These are phyloP conservation scores for Drosophila stalkeri DNA, from an alignment of 2,888 invertebrate genomes.

Conservation along the genomic window DNA sequence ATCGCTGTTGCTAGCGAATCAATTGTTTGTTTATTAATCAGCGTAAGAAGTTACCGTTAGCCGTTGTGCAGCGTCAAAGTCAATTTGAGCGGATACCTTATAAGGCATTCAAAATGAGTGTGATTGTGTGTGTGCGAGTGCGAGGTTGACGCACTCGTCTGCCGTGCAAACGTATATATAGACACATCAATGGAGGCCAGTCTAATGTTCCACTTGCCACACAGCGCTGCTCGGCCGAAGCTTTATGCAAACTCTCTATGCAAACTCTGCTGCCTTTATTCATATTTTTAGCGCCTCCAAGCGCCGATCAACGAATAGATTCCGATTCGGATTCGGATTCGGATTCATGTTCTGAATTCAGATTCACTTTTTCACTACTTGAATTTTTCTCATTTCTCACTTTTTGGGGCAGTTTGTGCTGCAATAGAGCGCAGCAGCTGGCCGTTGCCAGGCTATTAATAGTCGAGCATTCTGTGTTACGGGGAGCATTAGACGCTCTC, in stretches of 20 bases:
- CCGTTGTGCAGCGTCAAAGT: constrained; percentile 53
- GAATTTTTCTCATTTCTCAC: constrained; percentile 6
- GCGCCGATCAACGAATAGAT: constrained; percentile 7
- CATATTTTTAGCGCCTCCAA: constrained; percentile 36
- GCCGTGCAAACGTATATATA: constrained; percentile 12
- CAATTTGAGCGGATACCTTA: constrained; percentile 48
- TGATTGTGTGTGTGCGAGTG: constrained; percentile 18
- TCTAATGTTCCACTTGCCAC: constrained; percentile 41
- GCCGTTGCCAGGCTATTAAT: constrained; percentile 59
- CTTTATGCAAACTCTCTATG: constrained; percentile 33
- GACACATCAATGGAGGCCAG: constrained; percentile 37
- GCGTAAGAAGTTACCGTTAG: constrained; percentile 51
- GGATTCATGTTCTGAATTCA: background rate
- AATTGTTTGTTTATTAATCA: constrained; percentile 71
- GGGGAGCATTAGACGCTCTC: constrained; percentile 65
- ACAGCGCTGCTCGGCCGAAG: background rate
- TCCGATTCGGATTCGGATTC: background rate
- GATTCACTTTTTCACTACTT: constrained; percentile 2
- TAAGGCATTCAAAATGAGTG: constrained; percentile 30
- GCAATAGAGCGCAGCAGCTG: constrained; percentile 29
- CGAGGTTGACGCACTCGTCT: constrained; percentile 73
- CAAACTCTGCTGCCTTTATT: constrained; percentile 24
- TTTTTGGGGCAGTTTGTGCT: constrained; percentile 17
- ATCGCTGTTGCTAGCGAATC: constrained; percentile 36
- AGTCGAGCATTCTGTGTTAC: constrained; percentile 48